phyloP scores from a whole-genome alignment of 2,113 vertebrate species.

The Scolopax mira region DNA sequence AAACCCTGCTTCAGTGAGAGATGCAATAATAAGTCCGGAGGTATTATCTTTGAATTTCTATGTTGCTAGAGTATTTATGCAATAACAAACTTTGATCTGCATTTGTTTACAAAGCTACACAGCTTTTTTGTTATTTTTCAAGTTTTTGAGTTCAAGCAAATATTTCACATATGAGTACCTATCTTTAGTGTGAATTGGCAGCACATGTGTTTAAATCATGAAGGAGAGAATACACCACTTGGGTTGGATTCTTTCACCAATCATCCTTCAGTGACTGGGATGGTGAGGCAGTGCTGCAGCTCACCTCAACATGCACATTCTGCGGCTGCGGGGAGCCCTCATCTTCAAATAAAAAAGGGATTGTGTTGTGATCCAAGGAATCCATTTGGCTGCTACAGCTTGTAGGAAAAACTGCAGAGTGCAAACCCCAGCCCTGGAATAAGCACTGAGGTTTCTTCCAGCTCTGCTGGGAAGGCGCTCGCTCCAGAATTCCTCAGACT shows the following conservation, averaged over 20 bases:
- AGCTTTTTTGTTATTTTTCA: not conserved
- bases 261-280: accelerated
- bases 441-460: accelerated
- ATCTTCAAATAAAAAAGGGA: not conserved
- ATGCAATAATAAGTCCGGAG: not conserved
- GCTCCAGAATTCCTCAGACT: not conserved
- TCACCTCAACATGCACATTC: accelerated
- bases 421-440: accelerated
- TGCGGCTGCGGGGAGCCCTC: not conserved
- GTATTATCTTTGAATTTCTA: not conserved
- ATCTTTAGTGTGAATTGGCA: not conserved
- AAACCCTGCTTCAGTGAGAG: not conserved
- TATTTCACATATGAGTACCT: not conserved
- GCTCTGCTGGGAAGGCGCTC: not conserved
- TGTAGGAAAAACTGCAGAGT: accelerated
- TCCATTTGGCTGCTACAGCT: not conserved
- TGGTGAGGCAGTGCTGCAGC: accelerated
- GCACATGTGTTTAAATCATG: accelerated
- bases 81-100: not conserved
- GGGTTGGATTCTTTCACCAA: not conserved
- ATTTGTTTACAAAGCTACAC: not conserved
- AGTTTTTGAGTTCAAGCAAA: not conserved
- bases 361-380: not conserved
- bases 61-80: not conserved
- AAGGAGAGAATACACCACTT: not conserved